A percentile compares a stretch with the other conserved stretches of the same genome.
Evolutionary conservation across 2,797 vertebrate genomes (phyloP).

Genomic region (Gymnothorax reevesii): DNA sequence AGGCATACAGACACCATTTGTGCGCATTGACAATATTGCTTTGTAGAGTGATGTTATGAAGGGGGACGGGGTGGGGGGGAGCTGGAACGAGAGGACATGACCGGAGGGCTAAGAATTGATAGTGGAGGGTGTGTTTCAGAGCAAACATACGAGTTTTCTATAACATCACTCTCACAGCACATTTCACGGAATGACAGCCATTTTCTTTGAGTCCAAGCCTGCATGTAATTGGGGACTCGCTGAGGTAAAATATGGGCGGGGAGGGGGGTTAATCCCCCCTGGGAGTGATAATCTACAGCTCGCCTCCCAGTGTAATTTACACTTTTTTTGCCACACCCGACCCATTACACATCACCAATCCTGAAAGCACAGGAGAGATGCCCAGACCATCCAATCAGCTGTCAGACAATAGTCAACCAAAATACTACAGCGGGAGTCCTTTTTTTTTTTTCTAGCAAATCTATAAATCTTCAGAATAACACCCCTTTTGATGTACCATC

Average conservation of each 20-base stretch:
- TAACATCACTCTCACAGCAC: too few species aligned
- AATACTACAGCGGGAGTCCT: not conserved
- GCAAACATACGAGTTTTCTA: not conserved
- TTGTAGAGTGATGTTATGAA: not conserved
- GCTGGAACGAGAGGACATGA: constrained; percentile 31
- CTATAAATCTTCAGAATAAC: too few species aligned
- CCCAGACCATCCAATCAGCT: not conserved
- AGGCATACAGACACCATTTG: not conserved
- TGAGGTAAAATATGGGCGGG: not conserved
- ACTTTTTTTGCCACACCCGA: not conserved
- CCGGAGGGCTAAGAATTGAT: constrained; percentile 4
- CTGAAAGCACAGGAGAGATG: constrained; percentile 32
- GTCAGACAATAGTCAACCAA: not conserved
- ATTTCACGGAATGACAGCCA: constrained; percentile 49
- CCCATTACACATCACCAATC: not conserved
- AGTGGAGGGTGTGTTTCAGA: not conserved
- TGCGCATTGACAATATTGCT: not conserved
- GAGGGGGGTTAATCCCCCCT: not conserved
- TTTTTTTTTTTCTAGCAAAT: too few species aligned
- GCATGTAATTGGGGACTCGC: constrained; percentile 37
- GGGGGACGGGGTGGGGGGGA: too few species aligned
- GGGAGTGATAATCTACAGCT: constrained; percentile 43
- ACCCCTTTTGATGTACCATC: too few species aligned
- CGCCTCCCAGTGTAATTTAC: constrained; percentile 39
- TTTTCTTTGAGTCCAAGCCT: constrained; percentile 42